These are phyloP conservation scores for Diaprepes abbreviatus DNA, from an alignment of 2,888 invertebrate genomes.

Conservation along the genomic window DNA sequence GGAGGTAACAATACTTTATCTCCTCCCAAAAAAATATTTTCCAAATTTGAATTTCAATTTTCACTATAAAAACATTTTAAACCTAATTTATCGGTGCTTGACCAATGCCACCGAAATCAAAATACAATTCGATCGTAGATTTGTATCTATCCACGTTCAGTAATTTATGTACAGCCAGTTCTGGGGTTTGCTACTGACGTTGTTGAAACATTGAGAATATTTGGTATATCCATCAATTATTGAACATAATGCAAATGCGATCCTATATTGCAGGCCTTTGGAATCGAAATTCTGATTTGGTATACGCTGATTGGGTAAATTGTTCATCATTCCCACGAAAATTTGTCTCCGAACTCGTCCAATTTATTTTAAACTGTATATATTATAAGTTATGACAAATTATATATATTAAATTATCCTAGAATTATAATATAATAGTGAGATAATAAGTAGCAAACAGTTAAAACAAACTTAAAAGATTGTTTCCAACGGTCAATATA, in stretches of 20 bases:
- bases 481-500: too few species aligned
- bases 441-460: too few species aligned
- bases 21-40: too few species aligned
- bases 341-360: conserved; percentile 26
- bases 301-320: conserved; percentile 58
- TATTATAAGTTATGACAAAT: too few species aligned
- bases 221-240: conserved; percentile 51
- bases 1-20: too few species aligned
- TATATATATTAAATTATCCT: too few species aligned
- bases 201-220: conserved; percentile 51
- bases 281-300: conserved; percentile 50
- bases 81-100: conserved; percentile 1
- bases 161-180: conserved; percentile 44
- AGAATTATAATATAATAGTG: too few species aligned
- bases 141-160: conserved; percentile 28
- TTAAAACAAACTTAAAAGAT: too few species aligned
- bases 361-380: too few species aligned
- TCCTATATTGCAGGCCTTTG: conserved; percentile 47
- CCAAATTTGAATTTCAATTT: too few species aligned
- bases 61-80: too few species aligned
- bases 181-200: conserved; percentile 35
- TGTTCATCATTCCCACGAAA: conserved; percentile 54
- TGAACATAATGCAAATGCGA: conserved; percentile 52
- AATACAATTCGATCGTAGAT: conserved; percentile 37
- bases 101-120: conserved; percentile 15